Conservation (phyloP, 2,888 invertebrate genomes). For the Oegoconia quadripuncta region DNA sequence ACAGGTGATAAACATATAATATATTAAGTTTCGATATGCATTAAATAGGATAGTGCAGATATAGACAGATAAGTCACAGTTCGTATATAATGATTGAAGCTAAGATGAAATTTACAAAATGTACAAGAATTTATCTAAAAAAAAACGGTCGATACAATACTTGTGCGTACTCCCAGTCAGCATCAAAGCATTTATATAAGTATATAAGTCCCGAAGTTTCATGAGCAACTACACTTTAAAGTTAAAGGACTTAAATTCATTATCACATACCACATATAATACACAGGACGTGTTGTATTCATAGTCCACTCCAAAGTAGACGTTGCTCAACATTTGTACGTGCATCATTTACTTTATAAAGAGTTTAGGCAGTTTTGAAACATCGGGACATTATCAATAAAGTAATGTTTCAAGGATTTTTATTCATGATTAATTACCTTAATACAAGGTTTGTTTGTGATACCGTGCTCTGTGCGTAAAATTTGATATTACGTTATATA, state of each 20-base stretch:
- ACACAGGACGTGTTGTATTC: no score
- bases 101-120: slow-evolving; percentile 52
- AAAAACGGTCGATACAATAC: slow-evolving; percentile 24
- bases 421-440: slow-evolving; percentile 16
- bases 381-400: no score
- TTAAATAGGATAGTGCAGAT: neutral
- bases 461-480: slow-evolving; percentile 26
- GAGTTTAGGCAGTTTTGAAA: no score
- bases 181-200: no score
- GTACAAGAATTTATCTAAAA: slow-evolving; percentile 39
- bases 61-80: neutral
- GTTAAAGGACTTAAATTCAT: no score
- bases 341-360: no score
- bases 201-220: no score
- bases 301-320: no score
- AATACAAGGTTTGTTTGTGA: slow-evolving; percentile 21
- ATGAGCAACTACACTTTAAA: no score
- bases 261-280: no score
- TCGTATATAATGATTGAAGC: neutral
- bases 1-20: no score
- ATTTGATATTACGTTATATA: slow-evolving; percentile 19
- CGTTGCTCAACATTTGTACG: no score
- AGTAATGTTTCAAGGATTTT: slow-evolving; percentile 5
- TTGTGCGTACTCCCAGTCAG: slow-evolving; percentile 12
- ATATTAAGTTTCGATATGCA: slow-evolving; percentile 10